phyloP scores from a whole-genome alignment of 1,140 invertebrate genomes.

The Ceratoteleas bidentatus region DNA sequence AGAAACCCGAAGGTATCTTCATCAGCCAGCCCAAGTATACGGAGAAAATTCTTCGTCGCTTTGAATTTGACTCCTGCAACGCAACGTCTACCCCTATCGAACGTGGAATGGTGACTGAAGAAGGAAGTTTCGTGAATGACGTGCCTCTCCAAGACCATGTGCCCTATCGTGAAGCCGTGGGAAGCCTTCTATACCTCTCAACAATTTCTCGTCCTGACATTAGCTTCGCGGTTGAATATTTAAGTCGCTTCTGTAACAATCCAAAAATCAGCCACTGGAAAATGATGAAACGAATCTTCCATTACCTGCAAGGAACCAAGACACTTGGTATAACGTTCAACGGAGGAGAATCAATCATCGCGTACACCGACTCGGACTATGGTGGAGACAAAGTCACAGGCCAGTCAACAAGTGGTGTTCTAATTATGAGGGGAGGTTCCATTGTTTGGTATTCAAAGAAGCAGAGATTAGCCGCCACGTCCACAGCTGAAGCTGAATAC shows the following conservation, averaged over 20 bases:
- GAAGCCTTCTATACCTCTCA: conserved; percentile 74
- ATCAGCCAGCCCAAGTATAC: no score
- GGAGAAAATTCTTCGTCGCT: no score
- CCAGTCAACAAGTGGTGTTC: conserved; percentile 28
- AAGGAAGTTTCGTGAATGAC: neutral
- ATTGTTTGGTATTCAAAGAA: conserved; percentile 34
- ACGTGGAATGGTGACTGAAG: neutral
- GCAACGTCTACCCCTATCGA: no score
- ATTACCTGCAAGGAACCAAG: neutral
- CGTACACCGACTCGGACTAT: conserved; percentile 13
- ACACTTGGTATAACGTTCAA: neutral
- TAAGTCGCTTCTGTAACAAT: conserved; percentile 65
- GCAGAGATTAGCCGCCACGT: conserved; percentile 43
- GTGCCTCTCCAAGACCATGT: neutral
- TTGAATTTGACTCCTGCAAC: no score
- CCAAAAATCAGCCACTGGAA: conserved; percentile 68
- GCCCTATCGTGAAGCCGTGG: conserved; percentile 71
- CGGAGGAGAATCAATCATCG: neutral
- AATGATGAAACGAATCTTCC: no score
- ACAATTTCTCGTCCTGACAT: conserved; percentile 78
- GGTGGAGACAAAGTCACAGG: neutral
- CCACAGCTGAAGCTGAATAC: conserved; percentile 64
- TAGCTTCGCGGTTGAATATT: conserved; percentile 70
- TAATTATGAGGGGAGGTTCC: conserved; percentile 22
- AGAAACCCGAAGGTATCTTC: no score